phyloP scores from a whole-genome alignment of 1,140 invertebrate species.

The Homarus americanus region DNA sequence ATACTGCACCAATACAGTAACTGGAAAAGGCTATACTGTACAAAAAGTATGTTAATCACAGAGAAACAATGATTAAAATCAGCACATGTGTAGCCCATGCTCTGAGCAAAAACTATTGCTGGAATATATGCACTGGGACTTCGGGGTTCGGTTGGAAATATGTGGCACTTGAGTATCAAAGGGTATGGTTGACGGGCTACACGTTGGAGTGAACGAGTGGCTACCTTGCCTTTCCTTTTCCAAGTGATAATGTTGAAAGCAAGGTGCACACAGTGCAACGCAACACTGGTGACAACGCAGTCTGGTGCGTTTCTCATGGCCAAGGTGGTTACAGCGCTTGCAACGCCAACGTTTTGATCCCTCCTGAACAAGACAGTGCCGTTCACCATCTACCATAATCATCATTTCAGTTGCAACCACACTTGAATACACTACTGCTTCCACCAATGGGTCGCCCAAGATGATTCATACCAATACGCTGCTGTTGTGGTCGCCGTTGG shows the following conservation, averaged over 20 bases:
- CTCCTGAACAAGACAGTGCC: constrained; percentile 56
- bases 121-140: constrained; percentile 1
- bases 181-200: background rate
- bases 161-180: constrained; percentile 6
- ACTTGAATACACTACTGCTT: constrained; percentile 28
- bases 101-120: background rate
- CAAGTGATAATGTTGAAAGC: constrained; percentile 55
- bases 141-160: background rate
- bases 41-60: background rate
- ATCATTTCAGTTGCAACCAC: constrained; percentile 53
- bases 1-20: no score
- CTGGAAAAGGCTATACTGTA: no score
- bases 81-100: background rate
- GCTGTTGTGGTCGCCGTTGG: constrained; percentile 24
- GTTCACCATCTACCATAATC: constrained; percentile 27
- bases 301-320: constrained; percentile 66
- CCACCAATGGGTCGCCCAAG: constrained; percentile 17
- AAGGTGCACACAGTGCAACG: constrained; percentile 61
- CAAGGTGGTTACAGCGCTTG: constrained; percentile 56
- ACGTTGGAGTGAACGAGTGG: background rate
- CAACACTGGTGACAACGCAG: constrained; percentile 62
- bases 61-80: background rate
- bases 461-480: background rate
- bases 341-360: constrained; percentile 65
- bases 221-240: constrained; percentile 33